Evolutionary conservation across 2,797 vertebrate genomes (phyloP), one percentile per base, ranked within the genome.

Genomic region (Eleutherodactylus coqui): DNA sequence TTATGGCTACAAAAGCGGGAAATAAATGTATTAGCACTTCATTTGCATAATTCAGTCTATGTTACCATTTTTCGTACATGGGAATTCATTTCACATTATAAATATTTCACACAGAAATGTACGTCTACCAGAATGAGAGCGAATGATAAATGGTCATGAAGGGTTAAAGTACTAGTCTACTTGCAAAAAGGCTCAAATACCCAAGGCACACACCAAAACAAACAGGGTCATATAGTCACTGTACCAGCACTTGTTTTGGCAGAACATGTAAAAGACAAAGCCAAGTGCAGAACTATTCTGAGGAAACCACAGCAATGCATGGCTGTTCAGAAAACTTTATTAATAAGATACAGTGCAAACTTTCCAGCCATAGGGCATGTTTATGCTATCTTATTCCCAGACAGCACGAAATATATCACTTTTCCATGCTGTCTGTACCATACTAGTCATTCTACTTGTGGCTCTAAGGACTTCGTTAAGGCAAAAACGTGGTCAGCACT

Each of bases 221-320:
- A 82, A 78, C 49, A 80, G 38, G 41, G 70, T 86, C 69, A 79
- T 72, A 41, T 27, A n/a, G 43, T 36, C 21, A 84, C 55, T 27
- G 14, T 84, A 76, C 82, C 86, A 80, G 47, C 72, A 45, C 43
- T 82, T 53, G 51, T 29, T 45, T 67, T 87, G 86, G 67, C 75
- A 87, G 86, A 5, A n/a, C 32, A 16, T 76, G n/a, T 55, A 19
- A n/a, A 24, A 67, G 47, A 32, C 13, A 38, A 77, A 83, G 86
- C 82, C 82, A 87, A 75, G 67, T 43, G 62, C 53, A 73, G 11
- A 83, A 64, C 32, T 47, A 69, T 51, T 70, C 36, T 78, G 45
- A 3, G 19, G 36, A 82, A 47, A 77, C 80, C 80, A 41, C 73
- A 82, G 62, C 43, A 78, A 83, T 60, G 19, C 76, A 10, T 34